Conservation (phyloP, 2,113 vertebrate species). For the Elgaria multicarinata region DNA sequence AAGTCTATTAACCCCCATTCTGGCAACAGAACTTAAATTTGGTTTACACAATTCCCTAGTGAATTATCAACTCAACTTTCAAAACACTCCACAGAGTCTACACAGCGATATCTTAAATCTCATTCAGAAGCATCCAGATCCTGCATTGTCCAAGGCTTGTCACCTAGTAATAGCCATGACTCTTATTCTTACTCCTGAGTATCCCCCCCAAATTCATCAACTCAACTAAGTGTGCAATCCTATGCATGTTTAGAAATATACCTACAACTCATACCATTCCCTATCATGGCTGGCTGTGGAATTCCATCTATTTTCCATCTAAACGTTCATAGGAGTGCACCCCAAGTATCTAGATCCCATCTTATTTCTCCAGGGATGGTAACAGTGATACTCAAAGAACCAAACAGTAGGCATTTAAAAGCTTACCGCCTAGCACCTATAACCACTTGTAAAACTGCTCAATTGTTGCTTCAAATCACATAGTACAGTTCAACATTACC, state of each 20-base stretch:
- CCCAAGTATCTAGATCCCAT: background rate
- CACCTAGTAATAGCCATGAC: background rate
- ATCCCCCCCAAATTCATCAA: background rate
- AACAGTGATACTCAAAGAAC: background rate
- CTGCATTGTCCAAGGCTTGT: background rate
- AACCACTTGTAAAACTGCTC: background rate
- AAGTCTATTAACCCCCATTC: background rate
- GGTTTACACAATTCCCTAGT: background rate
- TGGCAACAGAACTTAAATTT: background rate
- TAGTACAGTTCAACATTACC: background rate
- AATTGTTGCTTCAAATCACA: background rate
- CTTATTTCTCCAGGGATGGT: background rate
- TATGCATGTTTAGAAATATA: too few species aligned
- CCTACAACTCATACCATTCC: too few species aligned
- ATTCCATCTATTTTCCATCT: too few species aligned
- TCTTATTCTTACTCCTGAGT: background rate
- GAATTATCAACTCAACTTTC: background rate
- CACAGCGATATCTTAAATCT: background rate
- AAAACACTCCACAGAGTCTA: background rate
- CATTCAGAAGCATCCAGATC: background rate
- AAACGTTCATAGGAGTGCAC: too few species aligned
- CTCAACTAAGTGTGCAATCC: background rate
- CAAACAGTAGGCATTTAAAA: background rate
- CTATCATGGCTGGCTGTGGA: too few species aligned
- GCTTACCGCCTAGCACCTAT: background rate